Base-by-base conservation (phyloP, 2,113 vertebrate genomes). In the Clarias gariepinus region DNA sequence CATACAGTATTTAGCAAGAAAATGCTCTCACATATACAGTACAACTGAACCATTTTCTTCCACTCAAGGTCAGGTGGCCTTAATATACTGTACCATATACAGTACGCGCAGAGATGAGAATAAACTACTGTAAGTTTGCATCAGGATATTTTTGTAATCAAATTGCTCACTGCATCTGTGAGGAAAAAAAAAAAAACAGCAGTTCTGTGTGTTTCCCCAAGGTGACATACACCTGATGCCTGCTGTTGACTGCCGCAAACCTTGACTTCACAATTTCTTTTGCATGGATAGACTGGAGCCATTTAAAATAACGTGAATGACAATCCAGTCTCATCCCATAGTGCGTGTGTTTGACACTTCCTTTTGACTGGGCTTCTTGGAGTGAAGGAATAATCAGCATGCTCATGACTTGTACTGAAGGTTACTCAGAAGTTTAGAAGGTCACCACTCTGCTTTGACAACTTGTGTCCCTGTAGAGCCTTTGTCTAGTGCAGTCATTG, bases 61-160 rank as follows among this genome's bases (percentile, higher is more conserved):
- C 90, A 91, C 88, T 91, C 92, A 92, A 94, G 94, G 92, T 93
- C 93, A 94, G 92, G 92, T 74, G 86, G 55, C n/a, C 71, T 79
- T 89, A 86, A 84, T 94, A 94, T 73, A 73, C 41, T 36, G 33
- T 78, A 19, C 25, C 53, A 76, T n/a, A 74, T 28, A 28, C 15
- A 13, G 13, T 25, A 52, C 3, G 76, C 33, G 36, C 85, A 82
- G 52, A 84, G 71, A 82, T 33, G 25, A 82, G 69, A 87, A 86
- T 60, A 73, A 87, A 41, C 53, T 33, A n/a, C n/a, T n/a, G n/a
- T n/a, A 61, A 53, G n/a, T 3, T n/a, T 52, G 71, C 71, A 47
- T 33, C 47, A 28, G 15, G 68, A 3, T 41, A n/a, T 57, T 71
- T 79, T 33, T 79, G n/a, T 19, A 66, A 55, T 41, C 77, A 77